phyloP scores from a whole-genome alignment of 1,140 invertebrate genomes.

The Adoxophyes honmai region DNA sequence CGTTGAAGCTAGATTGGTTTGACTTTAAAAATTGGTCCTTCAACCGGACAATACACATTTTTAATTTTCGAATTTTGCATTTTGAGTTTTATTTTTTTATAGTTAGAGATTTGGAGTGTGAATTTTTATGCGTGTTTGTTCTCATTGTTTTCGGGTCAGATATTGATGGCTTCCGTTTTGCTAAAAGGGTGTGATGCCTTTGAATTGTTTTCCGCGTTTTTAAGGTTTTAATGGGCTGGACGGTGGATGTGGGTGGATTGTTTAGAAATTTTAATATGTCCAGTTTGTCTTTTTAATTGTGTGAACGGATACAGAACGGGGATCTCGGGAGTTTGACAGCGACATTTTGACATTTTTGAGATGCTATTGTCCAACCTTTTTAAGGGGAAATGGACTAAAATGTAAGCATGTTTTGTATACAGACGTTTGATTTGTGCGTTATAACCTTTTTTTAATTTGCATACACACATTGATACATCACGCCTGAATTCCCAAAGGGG shows the following conservation, averaged over 20 bases:
- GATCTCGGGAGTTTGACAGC: too few relatives aligned
- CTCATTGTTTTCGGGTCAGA: conserved; percentile 19
- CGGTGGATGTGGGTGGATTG: conserved; percentile 38
- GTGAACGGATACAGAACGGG: not conserved
- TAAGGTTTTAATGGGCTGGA: conserved; percentile 43
- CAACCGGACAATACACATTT: not conserved
- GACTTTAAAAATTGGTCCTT: not conserved
- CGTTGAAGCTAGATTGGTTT: not conserved
- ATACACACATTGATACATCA: too few relatives aligned
- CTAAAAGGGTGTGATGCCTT: conserved; percentile 33
- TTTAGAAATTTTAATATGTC: conserved; percentile 23
- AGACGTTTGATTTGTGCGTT: too few relatives aligned
- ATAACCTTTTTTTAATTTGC: too few relatives aligned
- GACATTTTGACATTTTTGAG: too few relatives aligned
- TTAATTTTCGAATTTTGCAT: not conserved
- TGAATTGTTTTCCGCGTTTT: conserved; percentile 37
- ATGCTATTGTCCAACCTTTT: too few relatives aligned
- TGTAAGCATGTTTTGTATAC: too few relatives aligned
- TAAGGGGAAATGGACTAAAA: too few relatives aligned
- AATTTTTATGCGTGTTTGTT: not conserved
- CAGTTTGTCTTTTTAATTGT: conserved; percentile 12
- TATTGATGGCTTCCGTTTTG: conserved; percentile 36
- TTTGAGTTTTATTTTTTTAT: not conserved
- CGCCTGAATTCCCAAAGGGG: too few relatives aligned
- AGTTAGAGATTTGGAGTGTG: not conserved